Evolutionary conservation across 2,113 vertebrate genomes (phyloP), one percentile per base, ranked within the genome.

Genomic region (Manacus vitellinus): DNA sequence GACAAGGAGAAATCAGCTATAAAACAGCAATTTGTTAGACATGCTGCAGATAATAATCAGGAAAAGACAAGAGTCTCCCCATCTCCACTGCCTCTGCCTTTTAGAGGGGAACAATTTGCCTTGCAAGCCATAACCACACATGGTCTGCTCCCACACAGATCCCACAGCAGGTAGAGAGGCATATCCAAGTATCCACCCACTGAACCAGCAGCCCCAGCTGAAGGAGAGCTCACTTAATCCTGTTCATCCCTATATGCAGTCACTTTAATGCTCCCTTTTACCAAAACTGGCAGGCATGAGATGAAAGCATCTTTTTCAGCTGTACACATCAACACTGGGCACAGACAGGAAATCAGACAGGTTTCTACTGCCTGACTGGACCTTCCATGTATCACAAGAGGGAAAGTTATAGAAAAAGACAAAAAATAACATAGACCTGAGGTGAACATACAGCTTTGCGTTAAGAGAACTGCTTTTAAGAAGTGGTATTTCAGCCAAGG

Each of bases 81-180:
- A 67, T 4, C 54, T 88, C 16, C 12, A 13, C 47, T 37, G 27
- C 5, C 7, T 22, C 20, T 30, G 11, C 30, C 18, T 89, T 89
- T 63, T 23, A 59, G 39, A 23, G 31, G 55, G 35, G 21, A 91
- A 54, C 6, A 43, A 47, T 84, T 52, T 87, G 35, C 31, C 86
- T 54, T 83, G 82, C 41, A 85, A 44, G 31, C 35, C 6, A 0
- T 39, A 55, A 67, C 4, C 1, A 17, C 39, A 58, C 51, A 9
- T 0, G 2, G 37, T 49, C 59, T 67, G 81, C 31, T 35, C 54
- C 54, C 35, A 25, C 59, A 33, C 0, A 0, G 61, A 67, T 56
- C 71, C 72, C 31, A 8, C 8, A 5, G 62, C 54, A 58, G 41
- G 78, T 63, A 89, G 79, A 75, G 63, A 81, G 66, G 68, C 0